phyloP scores from a whole-genome alignment of 1,140 invertebrate genomes.

The Maconellicoccus hirsutus region DNA sequence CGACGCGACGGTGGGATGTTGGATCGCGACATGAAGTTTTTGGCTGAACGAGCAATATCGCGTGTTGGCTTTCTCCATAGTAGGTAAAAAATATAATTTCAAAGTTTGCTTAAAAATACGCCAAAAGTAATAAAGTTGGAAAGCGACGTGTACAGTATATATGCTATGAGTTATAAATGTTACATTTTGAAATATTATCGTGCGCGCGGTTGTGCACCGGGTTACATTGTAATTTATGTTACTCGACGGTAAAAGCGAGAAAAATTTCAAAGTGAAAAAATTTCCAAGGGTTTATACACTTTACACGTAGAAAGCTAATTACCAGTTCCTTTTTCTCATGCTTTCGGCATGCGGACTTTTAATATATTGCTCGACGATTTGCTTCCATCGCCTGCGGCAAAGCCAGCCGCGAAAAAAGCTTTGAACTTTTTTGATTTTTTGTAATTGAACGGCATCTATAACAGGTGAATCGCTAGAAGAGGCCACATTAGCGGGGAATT shows the following conservation, averaged over 20 bases:
- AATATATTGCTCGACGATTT: constrained; percentile 91
- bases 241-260: not conserved
- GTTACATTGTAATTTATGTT: not conserved
- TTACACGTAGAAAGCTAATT: constrained; percentile 25
- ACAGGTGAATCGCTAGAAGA: constrained; percentile 24
- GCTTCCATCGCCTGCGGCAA: constrained; percentile 85
- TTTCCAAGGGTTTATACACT: too few relatives aligned
- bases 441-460: constrained; percentile 56
- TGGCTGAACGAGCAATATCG: too few relatives aligned
- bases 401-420: constrained; percentile 91
- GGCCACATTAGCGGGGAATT: constrained; percentile 25
- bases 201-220: not conserved
- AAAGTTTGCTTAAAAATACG: constrained; percentile 5
- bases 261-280: not conserved
- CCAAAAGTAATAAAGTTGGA: not conserved
- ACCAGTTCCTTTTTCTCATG: constrained; percentile 87
- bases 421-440: constrained; percentile 90
- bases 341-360: constrained; percentile 88
- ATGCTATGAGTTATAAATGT: not conserved
- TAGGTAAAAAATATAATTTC: not conserved
- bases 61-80: too few relatives aligned
- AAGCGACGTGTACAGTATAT: not conserved
- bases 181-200: not conserved
- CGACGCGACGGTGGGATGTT: too few relatives aligned
- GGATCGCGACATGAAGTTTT: too few relatives aligned